These are phyloP conservation scores for Homalodisca vitripennis DNA, from an alignment of 1,140 invertebrate species.

Conservation along the genomic window DNA sequence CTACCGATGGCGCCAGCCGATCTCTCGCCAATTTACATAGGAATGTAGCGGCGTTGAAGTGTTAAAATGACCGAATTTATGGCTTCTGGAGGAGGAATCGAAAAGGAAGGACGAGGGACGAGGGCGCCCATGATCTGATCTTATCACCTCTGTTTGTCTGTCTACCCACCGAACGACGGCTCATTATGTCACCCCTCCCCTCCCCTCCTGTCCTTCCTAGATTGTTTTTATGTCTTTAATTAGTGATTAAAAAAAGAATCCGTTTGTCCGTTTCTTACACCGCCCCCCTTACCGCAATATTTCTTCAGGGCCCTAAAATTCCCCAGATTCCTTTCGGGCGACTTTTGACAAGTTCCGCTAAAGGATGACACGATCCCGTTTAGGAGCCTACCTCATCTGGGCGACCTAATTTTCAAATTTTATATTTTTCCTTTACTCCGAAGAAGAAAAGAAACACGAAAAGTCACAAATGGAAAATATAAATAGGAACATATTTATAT, in stretches of 20 bases:
- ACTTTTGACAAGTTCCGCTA: no score
- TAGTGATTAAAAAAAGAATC: neutral
- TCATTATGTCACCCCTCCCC: neutral
- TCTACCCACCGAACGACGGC: neutral
- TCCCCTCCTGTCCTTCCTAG: neutral
- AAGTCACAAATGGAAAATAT: no score
- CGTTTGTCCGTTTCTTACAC: neutral
- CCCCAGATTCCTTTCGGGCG: neutral
- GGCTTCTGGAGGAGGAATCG: neutral
- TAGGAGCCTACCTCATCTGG: no score
- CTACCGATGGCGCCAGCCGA: neutral
- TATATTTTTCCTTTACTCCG: no score
- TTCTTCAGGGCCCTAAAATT: neutral
- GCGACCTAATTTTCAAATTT: no score
- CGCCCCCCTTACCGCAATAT: neutral
- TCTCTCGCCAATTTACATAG: neutral
- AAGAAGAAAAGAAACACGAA: no score
- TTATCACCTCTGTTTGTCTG: neutral
- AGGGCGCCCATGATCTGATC: neutral
- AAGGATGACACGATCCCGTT: no score
- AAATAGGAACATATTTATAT: no score
- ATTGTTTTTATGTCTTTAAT: neutral
- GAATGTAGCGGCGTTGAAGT: neutral
- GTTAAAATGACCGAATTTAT: neutral
- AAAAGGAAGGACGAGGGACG: neutral